Evolutionary conservation across 2,888 invertebrate species (phyloP), one percentile per base, ranked within the genome.

Genomic region (Biston stratarius): DNA sequence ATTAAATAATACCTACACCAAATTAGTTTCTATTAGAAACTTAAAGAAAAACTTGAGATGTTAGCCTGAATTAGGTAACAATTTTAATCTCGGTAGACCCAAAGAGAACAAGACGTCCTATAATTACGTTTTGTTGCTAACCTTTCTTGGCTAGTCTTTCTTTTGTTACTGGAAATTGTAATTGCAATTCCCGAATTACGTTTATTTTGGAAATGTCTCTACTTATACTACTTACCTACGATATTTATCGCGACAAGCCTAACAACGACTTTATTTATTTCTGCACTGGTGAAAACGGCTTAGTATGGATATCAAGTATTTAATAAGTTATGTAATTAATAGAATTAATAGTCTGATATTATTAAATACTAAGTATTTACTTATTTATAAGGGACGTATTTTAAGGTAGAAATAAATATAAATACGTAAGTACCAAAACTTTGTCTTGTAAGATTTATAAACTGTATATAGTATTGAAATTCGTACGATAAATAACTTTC

Each of bases 71-170:
- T 47, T 62, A 47, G 60, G 63, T 44, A 70, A 69, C 59, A 67
- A 67, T 69, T 64, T 67, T 68, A 62, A 71, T 67, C 70, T 69
- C 57, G 62, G 55, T 58, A 44, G 62, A 65, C 55, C 69, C 55
- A 58, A 15, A 61, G 67, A 67, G 69, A 66, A 64, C 68, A 64
- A 24, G 58, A 53, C 63, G 53, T 59, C 64, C 61, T 70, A 63
- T 71, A 65, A 71, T 73, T 70, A 70, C 64, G 59, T 71, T 71
- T 65, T 62, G 61, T 64, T 59, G 65, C 63, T 67, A 64, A 64
- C 61, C 45, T 63, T 48, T 53, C 55, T 64, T 60, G 61, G 65
- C 64, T 63, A 61, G 56, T 9, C 24, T 59, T 40, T 61, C 63
- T 52, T 49, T 63, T 69, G 67, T 67, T 64, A 69, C 67, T 64